Evolutionary conservation across 2,113 vertebrate genomes (phyloP), one percentile per base, ranked within the genome.

Genomic region (Vombatus ursinus): DNA sequence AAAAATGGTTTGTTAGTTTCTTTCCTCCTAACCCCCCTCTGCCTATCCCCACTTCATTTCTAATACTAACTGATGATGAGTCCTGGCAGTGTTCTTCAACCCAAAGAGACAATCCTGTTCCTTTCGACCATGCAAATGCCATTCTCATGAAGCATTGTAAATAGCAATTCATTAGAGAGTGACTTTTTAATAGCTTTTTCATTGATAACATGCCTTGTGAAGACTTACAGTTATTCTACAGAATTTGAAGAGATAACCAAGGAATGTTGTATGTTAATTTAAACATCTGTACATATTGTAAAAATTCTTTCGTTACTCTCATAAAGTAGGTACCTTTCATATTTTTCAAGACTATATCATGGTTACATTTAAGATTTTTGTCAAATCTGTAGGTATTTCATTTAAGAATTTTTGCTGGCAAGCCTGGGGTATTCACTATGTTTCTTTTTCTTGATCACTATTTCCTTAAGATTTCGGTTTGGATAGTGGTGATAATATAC

Each of bases 121-220:
- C 0, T 95, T 97, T 90, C 26, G 96, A 98, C 95, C 94, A 96
- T 68, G 92, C 0, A 0, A 96, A 91, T 26, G 2, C 92, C 96
- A 91, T 97, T 97, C 97, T 97, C 96, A 94, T 97, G 98, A 98
- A 98, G 98, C 90, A 51, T 0, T 61, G 91, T 94, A 61, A 51
- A 94, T 95, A 96, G 95, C 96, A 97, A 93, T 95, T 99, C 93
- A 57, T 92, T 93, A 97, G 97, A 92, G 94, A 91, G 95, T 97
- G 97, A 97, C 97, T 97, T 97, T 98, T 98, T 98, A 98, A 98
- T 84, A 31, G 96, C 96, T 96, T 97, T 96, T 97, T 89, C 44
- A 57, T 92, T 93, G 97, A 96, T 96, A 97, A 96, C 57, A 96
- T 95, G 95, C 97, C 95, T 98, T 0, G 0, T 91, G 94, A 98